Conservation (phyloP, 2,888 invertebrate genomes). For the Tetragonula carbonaria region DNA sequence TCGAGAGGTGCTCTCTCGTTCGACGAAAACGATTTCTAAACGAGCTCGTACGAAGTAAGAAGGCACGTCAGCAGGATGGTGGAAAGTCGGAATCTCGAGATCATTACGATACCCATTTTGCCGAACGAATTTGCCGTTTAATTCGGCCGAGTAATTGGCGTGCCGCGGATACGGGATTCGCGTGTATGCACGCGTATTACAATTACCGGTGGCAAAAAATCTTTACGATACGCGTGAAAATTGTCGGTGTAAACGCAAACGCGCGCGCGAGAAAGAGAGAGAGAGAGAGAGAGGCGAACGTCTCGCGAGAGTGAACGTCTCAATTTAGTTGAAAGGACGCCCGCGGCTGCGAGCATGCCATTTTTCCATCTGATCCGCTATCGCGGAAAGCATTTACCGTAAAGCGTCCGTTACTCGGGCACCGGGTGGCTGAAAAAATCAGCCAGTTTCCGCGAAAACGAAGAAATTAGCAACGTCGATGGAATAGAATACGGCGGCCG, state of each 20-base stretch:
- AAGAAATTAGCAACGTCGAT: conserved; percentile 14
- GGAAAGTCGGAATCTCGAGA: neutral
- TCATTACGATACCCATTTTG: neutral
- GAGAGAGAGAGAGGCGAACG: conserved; percentile 23
- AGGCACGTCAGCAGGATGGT: no score
- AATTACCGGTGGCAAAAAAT: conserved; percentile 20
- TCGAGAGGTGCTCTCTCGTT: neutral
- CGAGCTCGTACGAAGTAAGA: no score
- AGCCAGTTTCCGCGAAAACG: conserved; percentile 22
- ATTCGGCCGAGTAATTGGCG: neutral
- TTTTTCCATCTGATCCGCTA: conserved; percentile 25
- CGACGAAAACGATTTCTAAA: neutral
- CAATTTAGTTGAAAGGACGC: conserved; percentile 48
- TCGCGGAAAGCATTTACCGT: conserved; percentile 46
- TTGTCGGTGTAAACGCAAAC: conserved; percentile 33
- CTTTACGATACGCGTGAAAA: conserved; percentile 37
- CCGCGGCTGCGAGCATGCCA: conserved; percentile 9
- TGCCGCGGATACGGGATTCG: neutral
- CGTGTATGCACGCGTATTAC: neutral
- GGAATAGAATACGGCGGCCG: no score
- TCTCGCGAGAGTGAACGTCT: conserved; percentile 48
- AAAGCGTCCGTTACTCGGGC: conserved; percentile 47
- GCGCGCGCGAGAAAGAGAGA: neutral
- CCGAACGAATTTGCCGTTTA: neutral
- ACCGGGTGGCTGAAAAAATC: conserved; percentile 4